Base-by-base conservation (phyloP, 2,797 vertebrate genomes). In the Sebastes elongatus region DNA sequence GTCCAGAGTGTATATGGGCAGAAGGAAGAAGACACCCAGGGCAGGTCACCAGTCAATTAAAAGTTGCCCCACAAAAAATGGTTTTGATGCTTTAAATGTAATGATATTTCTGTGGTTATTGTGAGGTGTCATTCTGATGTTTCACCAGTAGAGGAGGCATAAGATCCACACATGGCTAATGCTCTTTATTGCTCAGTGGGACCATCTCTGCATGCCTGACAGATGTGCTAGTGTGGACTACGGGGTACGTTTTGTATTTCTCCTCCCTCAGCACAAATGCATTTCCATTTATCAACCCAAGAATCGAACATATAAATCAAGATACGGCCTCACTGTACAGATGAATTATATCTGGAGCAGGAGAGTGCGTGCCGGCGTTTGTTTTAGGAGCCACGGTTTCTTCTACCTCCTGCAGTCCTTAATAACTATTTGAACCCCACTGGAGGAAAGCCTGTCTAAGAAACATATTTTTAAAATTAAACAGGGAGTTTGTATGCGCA, bases 91-190 rank as follows among this genome's bases (percentile, higher is more conserved):
- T 76, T 74, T 64, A n/a, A 69, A 69, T 67, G 8, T 3, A 2
- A 16, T 2, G 1, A 11, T 59, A 32, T 59, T 62, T 53, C 23
- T 16, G 3, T 6, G 6, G 7, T 7, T 4, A 33, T 27, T 22
- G 9, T 27, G 13, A 46, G 57, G 2, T 82, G 85, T 82, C 25
- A 33, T 85, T 78, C 49, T 77, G 22, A 14, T 76, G 4, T 78
- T 76, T 82, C 59, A 80, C 93, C 93, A 93, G 86, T 66, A 94
- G 93, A 86, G 88, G 90, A 64, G 20, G 90, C 68, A 75, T 57
- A 25, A 22, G 56, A 67, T 32, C 81, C 57, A 81, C 28, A 22
- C 22, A 70, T 35, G 16, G 6, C 22, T 67, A 2, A 65, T 11
- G 9, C 5, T 35, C 13, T 56, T 35, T 13, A 18, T 25, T 30